phyloP scores from a whole-genome alignment of 2,888 invertebrate species.

The Serrognathus titanus region DNA sequence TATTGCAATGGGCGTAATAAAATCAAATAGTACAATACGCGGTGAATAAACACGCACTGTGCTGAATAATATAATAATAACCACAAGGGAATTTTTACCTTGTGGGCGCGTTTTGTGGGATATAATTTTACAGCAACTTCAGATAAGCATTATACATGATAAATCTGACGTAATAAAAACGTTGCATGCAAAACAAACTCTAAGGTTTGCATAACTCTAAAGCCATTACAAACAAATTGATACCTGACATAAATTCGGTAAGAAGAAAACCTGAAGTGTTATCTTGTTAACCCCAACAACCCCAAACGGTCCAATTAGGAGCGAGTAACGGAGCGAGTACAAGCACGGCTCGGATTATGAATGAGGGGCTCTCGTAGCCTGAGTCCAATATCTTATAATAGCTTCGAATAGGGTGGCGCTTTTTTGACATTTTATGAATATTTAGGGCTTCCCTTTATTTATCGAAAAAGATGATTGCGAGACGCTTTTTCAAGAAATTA shows the following conservation, averaged over 20 bases:
- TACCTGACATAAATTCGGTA: neutral
- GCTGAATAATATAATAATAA: too few species aligned
- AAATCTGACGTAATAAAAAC: too few species aligned
- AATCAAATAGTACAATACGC: too few species aligned
- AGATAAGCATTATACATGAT: too few species aligned
- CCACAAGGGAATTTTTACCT: too few species aligned
- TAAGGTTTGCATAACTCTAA: neutral
- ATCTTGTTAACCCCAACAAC: slow-evolving; percentile 40
- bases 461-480: too few species aligned
- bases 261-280: slow-evolving; percentile 36
- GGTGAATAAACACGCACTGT: too few species aligned
- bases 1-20: too few species aligned
- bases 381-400: slow-evolving; percentile 39
- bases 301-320: slow-evolving; percentile 42
- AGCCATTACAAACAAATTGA: neutral
- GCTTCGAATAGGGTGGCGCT: slow-evolving; percentile 11
- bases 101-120: too few species aligned
- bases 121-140: too few species aligned
- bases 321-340: slow-evolving; percentile 36
- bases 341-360: slow-evolving; percentile 34
- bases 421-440: slow-evolving; percentile 1
- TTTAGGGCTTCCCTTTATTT: neutral
- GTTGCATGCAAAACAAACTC: too few species aligned
- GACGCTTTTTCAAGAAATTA: too few species aligned
- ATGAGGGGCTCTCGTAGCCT: slow-evolving; percentile 30